phyloP scores from a whole-genome alignment of 2,113 vertebrate genomes.

The Taurulus bubalis region DNA sequence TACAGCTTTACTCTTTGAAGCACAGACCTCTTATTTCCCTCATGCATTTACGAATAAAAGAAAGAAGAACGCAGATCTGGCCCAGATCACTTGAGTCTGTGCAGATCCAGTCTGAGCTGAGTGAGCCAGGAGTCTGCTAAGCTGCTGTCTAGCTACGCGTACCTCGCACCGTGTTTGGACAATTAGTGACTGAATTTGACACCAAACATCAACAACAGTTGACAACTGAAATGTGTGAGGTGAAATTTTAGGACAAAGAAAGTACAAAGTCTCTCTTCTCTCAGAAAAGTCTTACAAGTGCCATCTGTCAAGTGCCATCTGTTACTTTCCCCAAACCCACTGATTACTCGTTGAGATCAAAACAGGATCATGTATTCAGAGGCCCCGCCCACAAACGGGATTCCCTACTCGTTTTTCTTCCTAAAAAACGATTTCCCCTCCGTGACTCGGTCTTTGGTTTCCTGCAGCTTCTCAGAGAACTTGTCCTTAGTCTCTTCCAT shows the following conservation, averaged over 20 bases:
- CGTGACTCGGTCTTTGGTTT: conserved; percentile 96
- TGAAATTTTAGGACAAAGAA: conserved; percentile 45
- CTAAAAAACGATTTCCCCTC: conserved; percentile 83
- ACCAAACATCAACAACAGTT: conserved; percentile 38
- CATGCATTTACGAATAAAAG: background rate
- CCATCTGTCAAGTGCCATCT: conserved; percentile 6
- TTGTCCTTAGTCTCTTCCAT: conserved; percentile 91
- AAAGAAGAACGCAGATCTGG: conserved; percentile 2
- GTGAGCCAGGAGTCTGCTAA: conserved; percentile 30
- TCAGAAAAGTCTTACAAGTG: conserved; percentile 16
- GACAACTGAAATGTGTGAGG: conserved; percentile 24
- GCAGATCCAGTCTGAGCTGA: conserved; percentile 36
- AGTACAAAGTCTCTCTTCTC: conserved; percentile 39
- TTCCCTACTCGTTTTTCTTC: conserved; percentile 88
- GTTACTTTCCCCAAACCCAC: conserved; percentile 1
- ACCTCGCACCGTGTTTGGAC: conserved; percentile 18
- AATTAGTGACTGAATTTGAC: conserved; percentile 25
- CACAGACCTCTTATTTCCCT: background rate
- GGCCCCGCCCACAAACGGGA: background rate
- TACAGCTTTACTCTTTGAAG: background rate
- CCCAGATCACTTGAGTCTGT: conserved; percentile 18
- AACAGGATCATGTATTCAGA: conserved; percentile 9
- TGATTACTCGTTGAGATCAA: conserved; percentile 12
- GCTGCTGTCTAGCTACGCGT: conserved; percentile 43
- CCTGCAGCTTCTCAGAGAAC: conserved; percentile 88